A percentile compares a stretch with the other conserved stretches of the same genome.
phyloP scores from a whole-genome alignment of 2,113 vertebrate genomes.

The Pangasianodon gigas region DNA sequence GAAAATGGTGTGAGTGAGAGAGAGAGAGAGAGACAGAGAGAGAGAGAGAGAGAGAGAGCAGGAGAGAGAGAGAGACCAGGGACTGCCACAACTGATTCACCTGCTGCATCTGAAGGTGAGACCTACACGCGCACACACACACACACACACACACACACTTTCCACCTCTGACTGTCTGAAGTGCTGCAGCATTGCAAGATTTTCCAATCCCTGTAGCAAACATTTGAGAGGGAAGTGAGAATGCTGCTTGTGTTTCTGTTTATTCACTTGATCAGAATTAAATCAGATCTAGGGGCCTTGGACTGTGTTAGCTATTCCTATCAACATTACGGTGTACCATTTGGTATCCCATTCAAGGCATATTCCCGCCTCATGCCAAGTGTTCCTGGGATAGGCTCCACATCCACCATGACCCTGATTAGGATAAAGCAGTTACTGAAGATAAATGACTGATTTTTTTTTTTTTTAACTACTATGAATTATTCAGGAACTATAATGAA shows the following conservation, averaged over 20 bases:
- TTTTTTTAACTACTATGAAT: not conserved
- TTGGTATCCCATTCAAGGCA: not conserved
- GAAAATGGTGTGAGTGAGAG: not conserved
- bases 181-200: not conserved
- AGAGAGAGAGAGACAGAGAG: no score
- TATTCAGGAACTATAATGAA: not conserved
- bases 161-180: not conserved
- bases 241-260: not conserved
- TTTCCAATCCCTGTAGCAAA: not conserved
- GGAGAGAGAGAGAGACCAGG: not conserved
- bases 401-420: not conserved
- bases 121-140: not conserved
- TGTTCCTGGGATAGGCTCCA: not conserved
- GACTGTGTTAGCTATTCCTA: not conserved
- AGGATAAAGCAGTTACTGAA: not conserved
- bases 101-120: not conserved
- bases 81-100: not conserved
- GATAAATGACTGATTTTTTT: not conserved
- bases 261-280: not conserved
- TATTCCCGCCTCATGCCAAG: not conserved
- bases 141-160: not conserved
- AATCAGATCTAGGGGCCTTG: not conserved
- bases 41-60: not conserved
- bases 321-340: not conserved
- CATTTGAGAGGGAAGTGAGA: not conserved